A percentile compares a stretch with the other conserved stretches of the same genome.
phyloP scores from a whole-genome alignment of 2,888 invertebrate species.

The Ochropleura plecta region DNA sequence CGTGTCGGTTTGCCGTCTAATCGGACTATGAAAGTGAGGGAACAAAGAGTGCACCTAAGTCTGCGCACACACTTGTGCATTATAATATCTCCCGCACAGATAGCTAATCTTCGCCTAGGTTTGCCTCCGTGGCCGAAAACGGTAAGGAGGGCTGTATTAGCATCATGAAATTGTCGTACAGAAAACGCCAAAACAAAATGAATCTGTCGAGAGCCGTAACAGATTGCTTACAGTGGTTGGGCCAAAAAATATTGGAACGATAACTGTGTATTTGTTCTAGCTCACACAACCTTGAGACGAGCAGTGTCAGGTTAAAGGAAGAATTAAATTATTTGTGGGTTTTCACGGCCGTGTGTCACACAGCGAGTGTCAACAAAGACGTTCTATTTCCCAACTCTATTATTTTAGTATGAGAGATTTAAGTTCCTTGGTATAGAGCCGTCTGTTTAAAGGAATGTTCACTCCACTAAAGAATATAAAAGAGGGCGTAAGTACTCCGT shows the following conservation, averaged over 20 bases:
- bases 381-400: conserved; percentile 74
- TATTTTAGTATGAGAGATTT: conserved; percentile 77
- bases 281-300: conserved; percentile 44
- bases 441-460: conserved; percentile 66
- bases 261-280: conserved; percentile 39
- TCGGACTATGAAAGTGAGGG: no score
- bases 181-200: conserved; percentile 58
- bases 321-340: conserved; percentile 49
- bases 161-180: conserved; percentile 36
- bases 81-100: no score
- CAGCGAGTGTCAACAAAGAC: conserved; percentile 72
- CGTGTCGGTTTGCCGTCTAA: no score
- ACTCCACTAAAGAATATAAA: conserved; percentile 69
- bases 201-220: conserved; percentile 48
- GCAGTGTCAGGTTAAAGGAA: conserved; percentile 51
- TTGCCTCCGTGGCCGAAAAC: no score
- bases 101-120: no score
- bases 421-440: conserved; percentile 67
- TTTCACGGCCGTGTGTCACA: conserved; percentile 65
- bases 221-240: conserved; percentile 47
- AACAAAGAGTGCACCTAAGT: no score
- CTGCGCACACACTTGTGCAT: no score
- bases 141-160: neutral
- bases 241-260: conserved; percentile 63
- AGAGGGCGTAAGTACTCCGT: conserved; percentile 53